These are phyloP conservation scores for Todus mexicanus DNA, from an alignment of 2,797 vertebrate species.

Conservation along the genomic window DNA sequence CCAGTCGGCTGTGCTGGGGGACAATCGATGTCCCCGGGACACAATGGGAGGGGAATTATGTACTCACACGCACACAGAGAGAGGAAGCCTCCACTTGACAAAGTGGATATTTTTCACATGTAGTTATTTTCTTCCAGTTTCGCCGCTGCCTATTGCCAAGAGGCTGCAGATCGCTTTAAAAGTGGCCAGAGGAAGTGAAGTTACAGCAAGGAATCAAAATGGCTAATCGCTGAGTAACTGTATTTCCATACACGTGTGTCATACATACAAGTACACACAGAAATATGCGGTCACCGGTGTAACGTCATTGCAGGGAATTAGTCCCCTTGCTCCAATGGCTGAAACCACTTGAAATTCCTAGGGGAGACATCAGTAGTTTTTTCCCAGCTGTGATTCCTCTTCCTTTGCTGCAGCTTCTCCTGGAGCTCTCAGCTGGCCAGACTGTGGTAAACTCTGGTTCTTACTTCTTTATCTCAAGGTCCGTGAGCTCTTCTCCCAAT, in stretches of 20 bases:
- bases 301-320: not conserved
- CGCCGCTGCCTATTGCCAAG: fast-evolving
- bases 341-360: not conserved
- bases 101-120: not conserved
- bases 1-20: not conserved
- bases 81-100: slow-evolving; percentile 52
- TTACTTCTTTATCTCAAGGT: not conserved
- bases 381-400: not conserved
- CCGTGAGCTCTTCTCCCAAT: not conserved
- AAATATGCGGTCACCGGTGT: not conserved
- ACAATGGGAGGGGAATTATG: slow-evolving; percentile 20
- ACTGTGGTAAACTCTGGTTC: not conserved
- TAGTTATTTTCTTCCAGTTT: not conserved
- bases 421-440: not conserved
- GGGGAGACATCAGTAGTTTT: not conserved
- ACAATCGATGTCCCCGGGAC: not conserved
- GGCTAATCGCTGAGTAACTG: not conserved
- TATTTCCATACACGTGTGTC: not conserved
- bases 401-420: not conserved
- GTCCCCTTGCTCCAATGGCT: not conserved
- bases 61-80: not conserved
- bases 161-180: not conserved
- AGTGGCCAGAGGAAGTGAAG: not conserved
- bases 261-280: fast-evolving
- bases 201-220: not conserved